A percentile compares a stretch with the other conserved stretches of the same genome.
These are phyloP conservation scores for Nyctalus aviator DNA, from an alignment of 2,797 vertebrate genomes.

Conservation along the genomic window DNA sequence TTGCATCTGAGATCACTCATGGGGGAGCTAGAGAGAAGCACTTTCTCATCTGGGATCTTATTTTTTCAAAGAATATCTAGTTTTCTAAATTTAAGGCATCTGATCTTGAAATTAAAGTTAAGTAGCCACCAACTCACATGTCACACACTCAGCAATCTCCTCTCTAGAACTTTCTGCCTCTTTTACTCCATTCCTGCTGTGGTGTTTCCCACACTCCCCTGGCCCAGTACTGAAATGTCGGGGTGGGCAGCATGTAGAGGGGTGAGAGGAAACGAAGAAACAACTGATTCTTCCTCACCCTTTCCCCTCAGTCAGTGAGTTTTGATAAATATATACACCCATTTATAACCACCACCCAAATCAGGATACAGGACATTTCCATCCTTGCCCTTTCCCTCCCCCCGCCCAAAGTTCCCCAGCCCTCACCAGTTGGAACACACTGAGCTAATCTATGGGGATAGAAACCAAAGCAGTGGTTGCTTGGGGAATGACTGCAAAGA, in stretches of 20 bases:
- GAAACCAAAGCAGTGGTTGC: not conserved
- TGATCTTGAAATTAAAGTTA: slow-evolving; percentile 1
- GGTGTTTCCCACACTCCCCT: not conserved
- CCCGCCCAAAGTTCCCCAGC: not conserved
- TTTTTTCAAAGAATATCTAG: slow-evolving; percentile 32
- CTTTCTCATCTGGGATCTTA: not conserved
- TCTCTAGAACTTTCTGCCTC: not conserved
- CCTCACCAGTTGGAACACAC: not conserved
- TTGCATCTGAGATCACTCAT: not conserved
- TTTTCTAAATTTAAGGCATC: slow-evolving; percentile 43
- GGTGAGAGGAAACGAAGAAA: not conserved
- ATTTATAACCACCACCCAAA: not conserved
- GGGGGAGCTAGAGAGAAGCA: slow-evolving; percentile 4
- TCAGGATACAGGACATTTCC: not conserved
- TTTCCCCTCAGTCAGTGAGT: not conserved
- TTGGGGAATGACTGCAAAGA: not conserved
- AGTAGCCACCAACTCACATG: no score
- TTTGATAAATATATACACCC: not conserved
- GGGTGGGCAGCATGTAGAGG: not conserved
- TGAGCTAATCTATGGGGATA: not conserved
- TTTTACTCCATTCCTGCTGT: not conserved
- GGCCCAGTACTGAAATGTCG: not conserved
- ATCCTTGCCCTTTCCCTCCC: no score
- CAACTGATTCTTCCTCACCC: not conserved
- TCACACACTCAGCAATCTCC: not conserved